Conservation (phyloP, 1,140 invertebrate species). For the Thaumetopoea pityocampa region DNA sequence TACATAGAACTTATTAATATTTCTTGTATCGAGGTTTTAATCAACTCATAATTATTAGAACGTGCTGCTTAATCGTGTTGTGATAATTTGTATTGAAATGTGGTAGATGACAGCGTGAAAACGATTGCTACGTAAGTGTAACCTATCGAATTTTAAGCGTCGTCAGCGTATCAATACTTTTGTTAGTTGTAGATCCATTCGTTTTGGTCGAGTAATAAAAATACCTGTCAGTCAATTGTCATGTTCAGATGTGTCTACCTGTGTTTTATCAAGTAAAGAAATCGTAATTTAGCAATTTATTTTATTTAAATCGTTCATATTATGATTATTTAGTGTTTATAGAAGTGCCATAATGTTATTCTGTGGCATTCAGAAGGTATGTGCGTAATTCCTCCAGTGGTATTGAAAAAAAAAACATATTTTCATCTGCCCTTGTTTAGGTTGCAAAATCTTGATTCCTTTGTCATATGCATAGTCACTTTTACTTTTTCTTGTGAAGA, state of each 20-base stretch:
- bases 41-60: conserved; percentile 9
- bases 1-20: conserved; percentile 44
- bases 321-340: conserved; percentile 34
- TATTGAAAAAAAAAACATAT: conserved; percentile 51
- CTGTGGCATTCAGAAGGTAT: conserved; percentile 35
- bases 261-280: conserved; percentile 26
- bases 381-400: conserved; percentile 23
- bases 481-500: conserved; percentile 57
- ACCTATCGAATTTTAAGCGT: conserved; percentile 42
- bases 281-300: conserved; percentile 38
- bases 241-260: conserved; percentile 34
- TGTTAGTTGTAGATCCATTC: conserved; percentile 2
- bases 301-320: conserved; percentile 35
- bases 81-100: conserved; percentile 54
- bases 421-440: conserved; percentile 59
- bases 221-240: conserved; percentile 50
- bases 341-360: conserved; percentile 43
- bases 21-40: conserved; percentile 17
- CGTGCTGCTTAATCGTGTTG: conserved; percentile 34
- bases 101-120: conserved; percentile 70
- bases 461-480: conserved; percentile 60
- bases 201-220: conserved; percentile 42
- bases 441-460: conserved; percentile 68
- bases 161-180: background rate
- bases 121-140: conserved; percentile 70